Percentiles rank a stretch among this genome's conserved stretches.
phyloP scores from a whole-genome alignment of 1,140 invertebrate species.

The Mesaphorura yosii region DNA sequence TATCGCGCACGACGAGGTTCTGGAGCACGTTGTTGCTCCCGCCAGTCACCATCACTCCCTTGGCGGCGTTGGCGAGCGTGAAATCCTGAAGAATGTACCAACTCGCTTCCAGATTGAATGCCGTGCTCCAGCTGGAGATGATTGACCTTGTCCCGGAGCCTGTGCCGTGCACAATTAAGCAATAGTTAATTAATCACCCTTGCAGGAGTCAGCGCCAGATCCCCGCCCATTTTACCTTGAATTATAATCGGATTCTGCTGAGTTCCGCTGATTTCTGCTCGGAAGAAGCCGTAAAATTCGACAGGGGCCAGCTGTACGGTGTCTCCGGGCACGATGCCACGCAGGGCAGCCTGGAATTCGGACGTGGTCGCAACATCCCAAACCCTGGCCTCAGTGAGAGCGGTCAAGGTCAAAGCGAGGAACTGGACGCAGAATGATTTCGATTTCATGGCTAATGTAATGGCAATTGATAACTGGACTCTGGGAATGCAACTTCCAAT shows the following conservation, averaged over 20 bases:
- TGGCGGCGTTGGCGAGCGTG: slow-evolving; percentile 15
- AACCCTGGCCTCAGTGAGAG: not conserved
- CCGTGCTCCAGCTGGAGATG: slow-evolving; percentile 11
- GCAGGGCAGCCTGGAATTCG: slow-evolving; percentile 14
- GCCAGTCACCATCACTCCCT: slow-evolving; percentile 21
- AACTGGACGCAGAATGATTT: no score
- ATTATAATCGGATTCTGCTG: slow-evolving; percentile 8
- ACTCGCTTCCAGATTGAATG: slow-evolving; percentile 17
- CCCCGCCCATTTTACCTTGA: not conserved
- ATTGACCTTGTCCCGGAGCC: slow-evolving; percentile 5
- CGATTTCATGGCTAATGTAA: no score
- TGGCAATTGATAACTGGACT: no score
- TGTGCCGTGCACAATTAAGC: not conserved
- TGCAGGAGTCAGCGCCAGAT: not conserved
- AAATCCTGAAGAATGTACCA: slow-evolving; percentile 16
- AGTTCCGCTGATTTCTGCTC: slow-evolving; percentile 12
- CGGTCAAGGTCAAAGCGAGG: no score
- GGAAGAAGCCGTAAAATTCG: slow-evolving; percentile 16
- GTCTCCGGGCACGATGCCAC: slow-evolving; percentile 14
- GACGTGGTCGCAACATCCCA: slow-evolving; percentile 6
- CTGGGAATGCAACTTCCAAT: no score
- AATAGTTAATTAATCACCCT: not conserved
- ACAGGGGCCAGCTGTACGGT: slow-evolving; percentile 6
- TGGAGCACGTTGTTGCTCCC: slow-evolving; percentile 17
- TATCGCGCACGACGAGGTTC: slow-evolving; percentile 11